A percentile compares a stretch with the other conserved stretches of the same genome.
Evolutionary conservation across 2,797 vertebrate genomes (phyloP).

Genomic region (Scolopax rusticola): DNA sequence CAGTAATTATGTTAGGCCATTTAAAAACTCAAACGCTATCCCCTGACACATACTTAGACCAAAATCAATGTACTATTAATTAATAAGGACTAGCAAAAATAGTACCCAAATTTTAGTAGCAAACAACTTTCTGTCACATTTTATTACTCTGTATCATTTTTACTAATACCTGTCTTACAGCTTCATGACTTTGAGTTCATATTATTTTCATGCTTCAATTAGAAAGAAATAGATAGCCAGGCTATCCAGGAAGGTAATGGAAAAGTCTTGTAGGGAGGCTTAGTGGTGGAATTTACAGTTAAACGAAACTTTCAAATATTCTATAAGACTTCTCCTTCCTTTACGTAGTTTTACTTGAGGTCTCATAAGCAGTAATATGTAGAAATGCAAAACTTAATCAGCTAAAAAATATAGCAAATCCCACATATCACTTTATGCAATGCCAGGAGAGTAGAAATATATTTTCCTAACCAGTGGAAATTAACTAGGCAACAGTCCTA

Average conservation of each 20-base stretch:
- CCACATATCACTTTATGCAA: conserved; percentile 60
- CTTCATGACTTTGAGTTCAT: conserved; percentile 73
- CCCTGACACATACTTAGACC: conserved; percentile 48
- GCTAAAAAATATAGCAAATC: conserved; percentile 65
- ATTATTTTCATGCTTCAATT: conserved; percentile 79
- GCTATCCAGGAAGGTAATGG: conserved; percentile 64
- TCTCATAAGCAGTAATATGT: conserved; percentile 63
- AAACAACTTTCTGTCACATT: conserved; percentile 76
- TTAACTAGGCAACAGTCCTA: conserved; percentile 70
- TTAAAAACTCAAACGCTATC: conserved; percentile 24
- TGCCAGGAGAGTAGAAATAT: conserved; percentile 61
- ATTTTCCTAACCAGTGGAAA: conserved; percentile 74
- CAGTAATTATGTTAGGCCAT: neutral
- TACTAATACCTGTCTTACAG: conserved; percentile 69
- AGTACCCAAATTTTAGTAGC: conserved; percentile 18
- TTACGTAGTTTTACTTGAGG: conserved; percentile 55
- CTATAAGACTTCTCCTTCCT: conserved; percentile 60
- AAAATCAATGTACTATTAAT: conserved; percentile 68
- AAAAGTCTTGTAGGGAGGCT: conserved; percentile 64
- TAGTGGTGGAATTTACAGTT: conserved; percentile 62
- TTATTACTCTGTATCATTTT: conserved; percentile 70
- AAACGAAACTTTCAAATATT: conserved; percentile 67
- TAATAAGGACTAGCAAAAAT: conserved; percentile 60
- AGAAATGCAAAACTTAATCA: conserved; percentile 68
- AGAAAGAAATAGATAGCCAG: conserved; percentile 69